phyloP scores from a whole-genome alignment of 2,113 vertebrate genomes.

The Tylochromis polylepis region DNA sequence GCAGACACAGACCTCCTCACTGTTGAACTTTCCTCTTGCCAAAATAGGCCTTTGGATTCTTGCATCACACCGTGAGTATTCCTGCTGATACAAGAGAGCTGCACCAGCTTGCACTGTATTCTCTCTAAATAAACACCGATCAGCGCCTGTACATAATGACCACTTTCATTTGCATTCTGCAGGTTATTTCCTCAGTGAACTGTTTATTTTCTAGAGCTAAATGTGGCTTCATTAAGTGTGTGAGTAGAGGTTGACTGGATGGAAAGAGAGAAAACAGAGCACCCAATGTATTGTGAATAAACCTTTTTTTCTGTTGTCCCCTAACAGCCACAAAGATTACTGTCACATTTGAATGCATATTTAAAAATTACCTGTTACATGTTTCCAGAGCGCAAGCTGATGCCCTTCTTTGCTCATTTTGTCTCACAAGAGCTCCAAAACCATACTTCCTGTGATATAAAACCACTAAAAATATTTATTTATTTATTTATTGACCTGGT shows the following conservation, averaged over 20 bases:
- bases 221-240: not conserved
- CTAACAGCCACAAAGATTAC: not conserved
- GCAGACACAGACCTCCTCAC: not conserved
- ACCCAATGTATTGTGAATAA: not conserved
- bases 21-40: constrained; percentile 10
- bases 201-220: not conserved
- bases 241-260: not conserved
- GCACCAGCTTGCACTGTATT: not conserved
- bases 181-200: not conserved
- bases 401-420: not conserved
- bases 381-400: not conserved
- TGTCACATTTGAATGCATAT: not conserved
- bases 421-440: not conserved
- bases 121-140: not conserved
- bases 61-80: constrained; percentile 26
- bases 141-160: fast-evolving
- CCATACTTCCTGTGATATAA: not conserved
- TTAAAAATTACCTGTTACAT: not conserved
- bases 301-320: not conserved
- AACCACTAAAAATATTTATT: not conserved
- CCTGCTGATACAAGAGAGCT: not conserved
- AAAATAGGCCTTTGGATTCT: constrained; percentile 29
- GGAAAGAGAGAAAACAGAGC: not conserved
- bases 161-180: not conserved
- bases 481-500: not conserved